Conservation (phyloP, 1,140 invertebrate genomes). For the Tribolium castaneum region DNA sequence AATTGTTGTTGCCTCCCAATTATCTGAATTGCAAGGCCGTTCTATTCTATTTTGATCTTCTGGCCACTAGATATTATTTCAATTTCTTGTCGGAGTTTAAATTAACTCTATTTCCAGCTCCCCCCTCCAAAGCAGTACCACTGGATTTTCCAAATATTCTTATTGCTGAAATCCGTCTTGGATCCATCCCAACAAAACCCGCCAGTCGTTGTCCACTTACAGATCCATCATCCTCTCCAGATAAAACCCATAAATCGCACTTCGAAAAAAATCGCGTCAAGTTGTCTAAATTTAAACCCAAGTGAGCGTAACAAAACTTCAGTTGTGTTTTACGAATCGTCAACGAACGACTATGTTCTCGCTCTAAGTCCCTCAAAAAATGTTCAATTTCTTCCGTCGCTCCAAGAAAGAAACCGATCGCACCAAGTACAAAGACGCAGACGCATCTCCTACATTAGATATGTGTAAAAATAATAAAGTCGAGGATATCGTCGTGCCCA, state of each 20-base stretch:
- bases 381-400: constrained; percentile 60
- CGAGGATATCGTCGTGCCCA: constrained; percentile 12
- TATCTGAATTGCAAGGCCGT: constrained; percentile 40
- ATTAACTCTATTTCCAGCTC: constrained; percentile 45
- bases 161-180: constrained; percentile 7
- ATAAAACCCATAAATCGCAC: not conserved
- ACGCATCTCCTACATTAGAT: constrained; percentile 32
- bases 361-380: constrained; percentile 16
- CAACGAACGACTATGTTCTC: not conserved
- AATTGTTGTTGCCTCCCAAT: not conserved
- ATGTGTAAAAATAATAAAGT: constrained; percentile 40
- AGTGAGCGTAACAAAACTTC: constrained; percentile 1
- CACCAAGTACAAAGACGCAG: constrained; percentile 28
- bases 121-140: constrained; percentile 11
- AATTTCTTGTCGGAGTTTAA: constrained; percentile 26
- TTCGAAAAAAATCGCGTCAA: not conserved
- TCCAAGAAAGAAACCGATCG: constrained; percentile 56
- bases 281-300: constrained; percentile 35
- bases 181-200: not conserved
- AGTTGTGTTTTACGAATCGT: not conserved
- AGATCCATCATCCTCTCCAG: constrained; percentile 1
- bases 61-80: not conserved
- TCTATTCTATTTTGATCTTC: constrained; percentile 46
- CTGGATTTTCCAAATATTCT: constrained; percentile 23
- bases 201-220: not conserved